A percentile compares a stretch with the other conserved stretches of the same genome.
These are phyloP conservation scores for Onychostruthus taczanowskii DNA, from an alignment of 2,113 vertebrate species.

Conservation along the genomic window DNA sequence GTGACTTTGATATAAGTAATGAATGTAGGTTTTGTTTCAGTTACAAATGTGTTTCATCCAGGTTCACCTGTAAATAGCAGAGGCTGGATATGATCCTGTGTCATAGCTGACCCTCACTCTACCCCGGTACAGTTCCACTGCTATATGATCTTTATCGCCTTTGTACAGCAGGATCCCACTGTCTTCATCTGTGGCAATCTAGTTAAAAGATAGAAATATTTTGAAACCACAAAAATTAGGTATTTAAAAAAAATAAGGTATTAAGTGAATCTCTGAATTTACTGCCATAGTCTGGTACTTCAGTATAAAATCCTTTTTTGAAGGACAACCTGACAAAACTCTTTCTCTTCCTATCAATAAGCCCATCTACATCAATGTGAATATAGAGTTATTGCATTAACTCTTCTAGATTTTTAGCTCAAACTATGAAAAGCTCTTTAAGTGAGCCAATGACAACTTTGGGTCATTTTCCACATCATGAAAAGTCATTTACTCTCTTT, in stretches of 20 bases:
- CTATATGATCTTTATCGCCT: conserved; percentile 91
- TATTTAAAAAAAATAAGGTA: background rate
- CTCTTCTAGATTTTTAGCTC: background rate
- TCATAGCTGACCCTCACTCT: conserved; percentile 96
- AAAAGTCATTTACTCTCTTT: background rate
- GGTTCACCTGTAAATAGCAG: conserved; percentile 95
- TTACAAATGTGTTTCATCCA: background rate
- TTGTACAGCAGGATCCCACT: conserved; percentile 95
- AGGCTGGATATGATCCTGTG: conserved; percentile 89
- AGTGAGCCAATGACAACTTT: background rate
- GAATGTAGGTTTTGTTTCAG: background rate
- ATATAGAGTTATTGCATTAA: background rate
- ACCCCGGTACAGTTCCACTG: conserved; percentile 92
- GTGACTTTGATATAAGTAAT: background rate
- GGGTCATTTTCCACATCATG: background rate
- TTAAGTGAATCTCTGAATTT: background rate
- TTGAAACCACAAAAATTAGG: background rate
- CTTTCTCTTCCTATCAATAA: background rate
- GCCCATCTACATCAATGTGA: background rate
- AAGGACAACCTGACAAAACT: background rate
- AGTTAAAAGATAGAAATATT: conserved; percentile 36
- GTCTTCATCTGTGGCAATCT: conserved; percentile 98
- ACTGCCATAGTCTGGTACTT: background rate
- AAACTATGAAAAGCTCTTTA: background rate
- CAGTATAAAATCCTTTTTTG: background rate